phyloP scores from a whole-genome alignment of 2,797 vertebrate species.

The Phrynocephalus guinanensis region DNA sequence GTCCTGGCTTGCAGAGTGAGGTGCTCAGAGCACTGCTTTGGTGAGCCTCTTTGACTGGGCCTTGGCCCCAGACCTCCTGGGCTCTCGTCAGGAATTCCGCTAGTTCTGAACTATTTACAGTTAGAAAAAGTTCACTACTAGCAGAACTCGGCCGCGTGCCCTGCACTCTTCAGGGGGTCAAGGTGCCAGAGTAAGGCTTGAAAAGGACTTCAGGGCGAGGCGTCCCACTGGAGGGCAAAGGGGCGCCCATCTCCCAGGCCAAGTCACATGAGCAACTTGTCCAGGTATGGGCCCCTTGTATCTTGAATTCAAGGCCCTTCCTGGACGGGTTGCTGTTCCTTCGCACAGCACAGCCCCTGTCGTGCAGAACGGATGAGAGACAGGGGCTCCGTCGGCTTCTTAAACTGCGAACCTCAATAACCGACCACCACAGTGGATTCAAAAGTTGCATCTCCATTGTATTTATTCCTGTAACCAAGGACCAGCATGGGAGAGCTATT shows the following conservation, averaged over 20 bases:
- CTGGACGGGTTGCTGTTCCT: slow-evolving; percentile 36
- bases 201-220: not conserved
- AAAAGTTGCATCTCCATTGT: slow-evolving; percentile 41
- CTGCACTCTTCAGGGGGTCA: slow-evolving; percentile 61
- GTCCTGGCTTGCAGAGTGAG: not conserved
- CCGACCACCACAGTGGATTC: not conserved
- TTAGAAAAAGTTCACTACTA: slow-evolving; percentile 86
- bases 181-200: not conserved
- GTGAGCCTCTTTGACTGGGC: not conserved
- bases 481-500: not conserved
- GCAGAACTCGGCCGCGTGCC: slow-evolving; percentile 85
- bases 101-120: slow-evolving; percentile 83
- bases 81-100: slow-evolving; percentile 85
- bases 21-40: not conserved
- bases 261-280: slow-evolving; percentile 39
- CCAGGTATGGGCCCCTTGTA: slow-evolving; percentile 55
- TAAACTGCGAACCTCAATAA: not conserved
- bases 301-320: slow-evolving; percentile 48
- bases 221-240: not conserved
- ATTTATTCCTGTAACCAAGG: slow-evolving; percentile 44
- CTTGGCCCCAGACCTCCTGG: slow-evolving; percentile 32
- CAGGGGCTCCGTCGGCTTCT: not conserved
- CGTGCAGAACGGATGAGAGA: not conserved
- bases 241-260: not conserved
- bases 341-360: not conserved